phyloP scores from a whole-genome alignment of 2,113 vertebrate genomes.

The Silurus asotus region DNA sequence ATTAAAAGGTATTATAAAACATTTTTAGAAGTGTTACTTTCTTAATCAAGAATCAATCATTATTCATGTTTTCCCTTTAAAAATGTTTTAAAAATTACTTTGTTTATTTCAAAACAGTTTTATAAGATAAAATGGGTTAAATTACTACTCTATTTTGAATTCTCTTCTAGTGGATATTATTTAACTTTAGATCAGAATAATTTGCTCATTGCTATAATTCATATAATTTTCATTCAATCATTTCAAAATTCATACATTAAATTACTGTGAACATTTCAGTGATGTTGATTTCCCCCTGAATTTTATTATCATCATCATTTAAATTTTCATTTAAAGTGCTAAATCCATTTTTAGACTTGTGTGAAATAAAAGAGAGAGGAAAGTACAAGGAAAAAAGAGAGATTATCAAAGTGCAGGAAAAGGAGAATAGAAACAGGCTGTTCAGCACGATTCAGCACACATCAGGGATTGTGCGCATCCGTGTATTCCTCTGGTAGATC shows the following conservation, averaged over 20 bases:
- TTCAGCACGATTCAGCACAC: slow-evolving; percentile 41
- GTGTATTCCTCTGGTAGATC: slow-evolving; percentile 66
- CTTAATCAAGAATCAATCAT: not conserved
- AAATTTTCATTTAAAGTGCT: not conserved
- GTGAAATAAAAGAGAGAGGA: not conserved
- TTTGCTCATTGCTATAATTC: not conserved
- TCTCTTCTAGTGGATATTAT: not conserved
- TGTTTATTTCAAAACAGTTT: not conserved
- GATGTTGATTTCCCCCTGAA: not conserved
- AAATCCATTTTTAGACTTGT: not conserved
- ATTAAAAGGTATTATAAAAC: not conserved
- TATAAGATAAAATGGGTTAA: not conserved
- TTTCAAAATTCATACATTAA: not conserved
- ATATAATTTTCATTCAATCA: not conserved
- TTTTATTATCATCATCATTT: not conserved
- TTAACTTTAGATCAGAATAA: not conserved
- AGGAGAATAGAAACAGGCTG: slow-evolving; percentile 34
- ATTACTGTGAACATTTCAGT: not conserved
- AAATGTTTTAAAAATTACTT: not conserved
- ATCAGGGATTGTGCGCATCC: slow-evolving; percentile 53
- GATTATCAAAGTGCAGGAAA: slow-evolving; percentile 23
- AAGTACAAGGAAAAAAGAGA: not conserved
- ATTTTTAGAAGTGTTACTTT: not conserved
- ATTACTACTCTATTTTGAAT: not conserved
- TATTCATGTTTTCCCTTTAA: not conserved